Base-by-base conservation (phyloP, 2,888 invertebrate species). In the Spodoptera exigua region DNA sequence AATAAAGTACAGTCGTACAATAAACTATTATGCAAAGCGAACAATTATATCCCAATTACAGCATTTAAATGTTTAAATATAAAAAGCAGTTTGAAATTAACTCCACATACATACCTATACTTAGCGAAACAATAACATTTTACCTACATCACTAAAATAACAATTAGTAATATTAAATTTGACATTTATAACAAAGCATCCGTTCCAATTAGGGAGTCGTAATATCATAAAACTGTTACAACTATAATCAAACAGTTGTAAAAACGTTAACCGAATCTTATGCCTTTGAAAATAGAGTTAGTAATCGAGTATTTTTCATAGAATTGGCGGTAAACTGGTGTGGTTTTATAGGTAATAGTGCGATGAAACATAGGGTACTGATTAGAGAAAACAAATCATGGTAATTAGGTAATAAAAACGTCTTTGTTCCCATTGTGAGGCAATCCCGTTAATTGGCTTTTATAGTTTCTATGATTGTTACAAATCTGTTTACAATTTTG, bases 361-460 rank as follows among this genome's bases (percentile, higher is more conserved):
- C 84, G 84, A 86, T 82, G 84, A 81, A 83, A 81, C 83, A 82
- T 84, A 83, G 84, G 77, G 80, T 82, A 78, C 85, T 92, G 89
- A 91, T 92, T 92, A 91, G 84, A 83, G 85, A 90, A 91, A 92
- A 91, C 91, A 92, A 92, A 93, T 92, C 91, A 91, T 91, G 87
- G 87, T 92, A 91, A 92, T 93, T 90, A 92, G 91, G 88, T 85
- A 85, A 89, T 93, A 93, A 92, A 92, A 82, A 68, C 84, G 81
- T 83, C 84, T 80, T 81, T 83, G 88, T 89, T 88, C 86, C 85
- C 83, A 88, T 89, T 91, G 89, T 90, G 85, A 86, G 80, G 80
- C 87, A 87, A 89, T 89, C 84, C 79, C 69, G 78, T 82, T 88
- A 89, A 91, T 89, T 91, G 89, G 84, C 54, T 75, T 92, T 92